Conservation (phyloP, 2,797 vertebrate species). For the Phyllotis vaccarum region DNA sequence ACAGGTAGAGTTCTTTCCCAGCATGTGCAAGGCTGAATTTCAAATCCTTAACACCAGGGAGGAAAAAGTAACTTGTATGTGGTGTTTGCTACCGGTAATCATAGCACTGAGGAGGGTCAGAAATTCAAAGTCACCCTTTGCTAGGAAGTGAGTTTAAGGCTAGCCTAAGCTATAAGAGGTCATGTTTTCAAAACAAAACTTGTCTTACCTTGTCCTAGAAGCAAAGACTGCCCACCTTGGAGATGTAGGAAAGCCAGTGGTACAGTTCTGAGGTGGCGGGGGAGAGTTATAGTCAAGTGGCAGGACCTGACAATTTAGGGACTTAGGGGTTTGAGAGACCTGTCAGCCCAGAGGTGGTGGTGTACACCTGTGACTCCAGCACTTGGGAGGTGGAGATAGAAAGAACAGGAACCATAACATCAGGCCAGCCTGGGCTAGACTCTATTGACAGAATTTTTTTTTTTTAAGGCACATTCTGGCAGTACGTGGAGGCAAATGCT, state of each 20-base stretch:
- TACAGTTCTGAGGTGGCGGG: background rate
- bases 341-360: background rate
- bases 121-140: background rate
- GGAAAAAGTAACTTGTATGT: background rate
- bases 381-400: background rate
- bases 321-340: background rate
- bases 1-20: too few relatives aligned
- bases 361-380: too few relatives aligned
- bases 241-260: background rate
- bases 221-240: background rate
- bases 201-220: background rate
- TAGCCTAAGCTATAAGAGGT: background rate
- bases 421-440: background rate
- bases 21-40: background rate
- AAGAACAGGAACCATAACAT: background rate
- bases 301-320: background rate
- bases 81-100: background rate
- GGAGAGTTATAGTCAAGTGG: background rate
- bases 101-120: background rate
- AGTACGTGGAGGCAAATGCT: too few relatives aligned
- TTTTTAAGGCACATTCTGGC: background rate
- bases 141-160: background rate
- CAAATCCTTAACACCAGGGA: background rate
- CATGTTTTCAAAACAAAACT: background rate
- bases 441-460: background rate